Conservation (phyloP, 2,888 invertebrate genomes). For the Noctua janthe region DNA sequence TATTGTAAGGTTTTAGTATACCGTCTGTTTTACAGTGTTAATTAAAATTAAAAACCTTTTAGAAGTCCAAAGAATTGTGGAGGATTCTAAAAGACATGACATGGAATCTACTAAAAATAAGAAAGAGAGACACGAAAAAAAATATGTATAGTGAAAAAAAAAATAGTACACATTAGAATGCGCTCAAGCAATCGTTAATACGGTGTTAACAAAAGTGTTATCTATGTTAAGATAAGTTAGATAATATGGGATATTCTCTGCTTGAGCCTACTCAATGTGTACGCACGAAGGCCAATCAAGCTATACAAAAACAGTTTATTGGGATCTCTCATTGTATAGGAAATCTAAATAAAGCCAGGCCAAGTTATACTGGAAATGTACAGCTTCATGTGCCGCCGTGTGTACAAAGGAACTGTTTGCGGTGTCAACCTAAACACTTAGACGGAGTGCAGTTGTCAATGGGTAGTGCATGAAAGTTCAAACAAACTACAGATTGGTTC, state of each 20-base stretch:
- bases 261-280: constrained; percentile 59
- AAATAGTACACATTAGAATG: constrained; percentile 58
- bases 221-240: constrained; percentile 40
- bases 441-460: constrained; percentile 65
- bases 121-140: constrained; percentile 30
- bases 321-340: no score
- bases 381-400: no score
- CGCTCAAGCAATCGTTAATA: constrained; percentile 55
- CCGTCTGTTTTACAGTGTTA: constrained; percentile 40
- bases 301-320: no score
- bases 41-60: constrained; percentile 58
- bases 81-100: constrained; percentile 61
- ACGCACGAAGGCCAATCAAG: not conserved
- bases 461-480: constrained; percentile 80
- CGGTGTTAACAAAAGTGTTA: constrained; percentile 34
- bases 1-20: constrained; percentile 41
- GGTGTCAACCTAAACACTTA: constrained; percentile 52
- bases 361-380: no score
- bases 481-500: constrained; percentile 79
- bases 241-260: constrained; percentile 15
- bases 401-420: constrained; percentile 45
- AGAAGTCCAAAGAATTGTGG: constrained; percentile 66
- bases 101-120: constrained; percentile 34
- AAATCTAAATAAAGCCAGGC: no score
- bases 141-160: not conserved